Evolutionary conservation across 1,140 invertebrate species (phyloP).

Genomic region (Drosophila gunungcola): DNA sequence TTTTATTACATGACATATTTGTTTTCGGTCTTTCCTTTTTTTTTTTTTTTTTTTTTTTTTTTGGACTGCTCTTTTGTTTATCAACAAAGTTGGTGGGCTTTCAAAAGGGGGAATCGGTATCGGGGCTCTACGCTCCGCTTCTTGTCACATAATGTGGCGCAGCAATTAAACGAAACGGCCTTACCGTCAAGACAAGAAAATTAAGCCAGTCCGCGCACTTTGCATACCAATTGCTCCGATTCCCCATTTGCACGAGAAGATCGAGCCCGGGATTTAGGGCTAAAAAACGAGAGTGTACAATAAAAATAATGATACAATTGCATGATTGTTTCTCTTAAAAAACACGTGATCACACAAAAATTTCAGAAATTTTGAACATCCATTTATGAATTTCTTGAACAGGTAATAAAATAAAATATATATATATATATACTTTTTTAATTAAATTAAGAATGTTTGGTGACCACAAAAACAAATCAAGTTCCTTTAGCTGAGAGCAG

Average conservation of each 20-base stretch:
- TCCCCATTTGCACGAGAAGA: conserved; percentile 21
- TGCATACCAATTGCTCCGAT: conserved; percentile 74
- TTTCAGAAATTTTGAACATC: no score
- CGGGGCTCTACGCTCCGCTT: conserved; percentile 61
- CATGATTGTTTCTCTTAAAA: not conserved
- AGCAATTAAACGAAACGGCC: conserved; percentile 80
- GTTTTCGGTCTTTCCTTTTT: conserved; percentile 11
- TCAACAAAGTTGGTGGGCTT: conserved; percentile 33
- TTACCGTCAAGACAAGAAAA: conserved; percentile 41
- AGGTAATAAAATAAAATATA: no score
- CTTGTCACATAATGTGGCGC: conserved; percentile 81
- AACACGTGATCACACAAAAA: no score
- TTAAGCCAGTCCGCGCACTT: conserved; percentile 75
- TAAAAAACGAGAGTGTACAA: conserved; percentile 15
- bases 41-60: not conserved
- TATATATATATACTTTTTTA: no score
- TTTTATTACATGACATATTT: conserved; percentile 82
- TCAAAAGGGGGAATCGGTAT: not conserved
- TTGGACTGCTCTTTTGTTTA: conserved; percentile 43
- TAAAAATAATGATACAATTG: not conserved
- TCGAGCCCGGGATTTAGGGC: conserved; percentile 6
- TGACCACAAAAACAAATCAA: no score
- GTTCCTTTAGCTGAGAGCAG: no score
- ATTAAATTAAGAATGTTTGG: no score
- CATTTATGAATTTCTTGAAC: no score